These are phyloP conservation scores for Rhizomys pruinosus DNA, from an alignment of 2,113 vertebrate species.

Conservation along the genomic window DNA sequence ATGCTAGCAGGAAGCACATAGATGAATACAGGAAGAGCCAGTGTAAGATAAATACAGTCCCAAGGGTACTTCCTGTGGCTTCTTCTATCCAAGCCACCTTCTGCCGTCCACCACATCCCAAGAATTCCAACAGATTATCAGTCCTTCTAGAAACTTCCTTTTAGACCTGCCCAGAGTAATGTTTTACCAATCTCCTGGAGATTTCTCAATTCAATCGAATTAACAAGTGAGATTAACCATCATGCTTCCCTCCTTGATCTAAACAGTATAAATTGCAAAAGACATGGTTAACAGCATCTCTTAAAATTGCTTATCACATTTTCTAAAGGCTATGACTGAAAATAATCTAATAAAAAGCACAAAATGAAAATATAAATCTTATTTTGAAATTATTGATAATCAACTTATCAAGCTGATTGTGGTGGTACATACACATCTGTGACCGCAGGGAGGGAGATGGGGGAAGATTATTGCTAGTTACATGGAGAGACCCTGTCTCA, in stretches of 20 bases:
- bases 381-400: not conserved
- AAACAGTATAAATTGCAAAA: not conserved
- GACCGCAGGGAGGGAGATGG: not conserved
- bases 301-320: conserved; percentile 4
- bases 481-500: not conserved
- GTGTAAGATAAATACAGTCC: too few species aligned
- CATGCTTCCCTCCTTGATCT: not conserved
- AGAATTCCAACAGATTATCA: not conserved
- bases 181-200: not conserved
- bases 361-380: not conserved
- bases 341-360: not conserved
- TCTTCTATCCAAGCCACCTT: too few species aligned
- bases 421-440: too few species aligned
- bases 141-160: not conserved
- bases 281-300: not conserved
- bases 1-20: not conserved
- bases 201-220: not conserved
- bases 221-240: too few species aligned
- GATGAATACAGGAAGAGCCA: not conserved
- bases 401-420: not conserved
- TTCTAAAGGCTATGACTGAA: conserved; percentile 2
- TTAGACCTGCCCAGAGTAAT: not conserved
- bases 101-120: not conserved
- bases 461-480: not conserved
- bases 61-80: too few species aligned